These are phyloP conservation scores for Grallaria varia DNA, from an alignment of 2,113 vertebrate species.

Conservation along the genomic window DNA sequence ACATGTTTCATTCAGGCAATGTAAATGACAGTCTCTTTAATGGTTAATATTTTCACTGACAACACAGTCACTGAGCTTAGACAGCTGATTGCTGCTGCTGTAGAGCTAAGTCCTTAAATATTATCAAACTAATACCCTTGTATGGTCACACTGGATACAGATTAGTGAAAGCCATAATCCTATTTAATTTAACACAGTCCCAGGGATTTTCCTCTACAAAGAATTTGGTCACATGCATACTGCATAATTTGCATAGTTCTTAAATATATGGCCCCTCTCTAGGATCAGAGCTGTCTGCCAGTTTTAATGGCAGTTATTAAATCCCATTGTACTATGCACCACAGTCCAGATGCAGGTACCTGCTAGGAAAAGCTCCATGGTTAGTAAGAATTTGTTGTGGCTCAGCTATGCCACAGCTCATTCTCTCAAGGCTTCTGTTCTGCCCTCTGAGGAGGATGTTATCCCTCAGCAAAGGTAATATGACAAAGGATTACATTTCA, in stretches of 20 bases:
- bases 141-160: constrained; percentile 61
- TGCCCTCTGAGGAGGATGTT: not conserved
- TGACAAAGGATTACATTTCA: not conserved
- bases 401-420: not conserved
- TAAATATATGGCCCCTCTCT: not conserved
- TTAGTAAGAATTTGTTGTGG: not conserved
- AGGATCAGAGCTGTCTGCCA: constrained; percentile 3
- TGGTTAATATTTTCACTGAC: constrained; percentile 17
- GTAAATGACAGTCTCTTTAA: constrained; percentile 10
- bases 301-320: constrained; percentile 33
- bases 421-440: not conserved
- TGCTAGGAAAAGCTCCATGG: not conserved
- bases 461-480: not conserved
- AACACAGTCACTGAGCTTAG: not conserved
- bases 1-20: not conserved
- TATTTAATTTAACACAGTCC: constrained; percentile 67
- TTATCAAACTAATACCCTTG: constrained; percentile 62
- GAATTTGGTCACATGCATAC: constrained; percentile 53
- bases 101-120: constrained; percentile 51
- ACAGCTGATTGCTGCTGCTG: constrained; percentile 43
- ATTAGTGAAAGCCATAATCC: constrained; percentile 63
- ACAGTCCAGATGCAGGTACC: constrained; percentile 18
- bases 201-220: constrained; percentile 51
- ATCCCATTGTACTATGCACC: not conserved
- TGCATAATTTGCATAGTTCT: constrained; percentile 49